A percentile compares a stretch with the other conserved stretches of the same genome.
phyloP scores from a whole-genome alignment of 2,888 invertebrate genomes.

The Ophion ellenae region DNA sequence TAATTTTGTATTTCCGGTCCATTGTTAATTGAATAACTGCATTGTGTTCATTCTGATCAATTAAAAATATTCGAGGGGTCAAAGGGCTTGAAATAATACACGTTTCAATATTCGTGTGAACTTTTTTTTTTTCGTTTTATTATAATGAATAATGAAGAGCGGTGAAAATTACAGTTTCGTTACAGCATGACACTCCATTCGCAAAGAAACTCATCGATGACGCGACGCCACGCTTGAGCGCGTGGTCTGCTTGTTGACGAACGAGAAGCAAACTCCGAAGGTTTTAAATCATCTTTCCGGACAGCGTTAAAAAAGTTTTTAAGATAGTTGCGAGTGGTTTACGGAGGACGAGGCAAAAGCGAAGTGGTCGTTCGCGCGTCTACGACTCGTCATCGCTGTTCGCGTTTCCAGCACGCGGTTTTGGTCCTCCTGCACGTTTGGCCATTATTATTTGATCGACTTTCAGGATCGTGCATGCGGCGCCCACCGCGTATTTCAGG shows the following conservation, averaged over 20 bases:
- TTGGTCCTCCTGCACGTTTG: conserved; percentile 97
- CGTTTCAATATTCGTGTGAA: conserved; percentile 30
- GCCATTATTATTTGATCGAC: conserved; percentile 99
- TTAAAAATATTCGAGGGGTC: neutral
- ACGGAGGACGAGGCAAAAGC: neutral
- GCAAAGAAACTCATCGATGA: conserved; percentile 37
- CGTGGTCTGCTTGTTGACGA: conserved; percentile 26
- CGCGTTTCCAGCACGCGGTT: conserved; percentile 88
- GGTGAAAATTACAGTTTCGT: conserved; percentile 48
- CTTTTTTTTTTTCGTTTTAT: conserved; percentile 57
- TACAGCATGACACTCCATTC: conserved; percentile 40
- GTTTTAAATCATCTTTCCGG: conserved; percentile 36
- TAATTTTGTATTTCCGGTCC: neutral
- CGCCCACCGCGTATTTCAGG: conserved; percentile 96
- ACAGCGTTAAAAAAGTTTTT: conserved; percentile 42
- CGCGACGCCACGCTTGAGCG: neutral
- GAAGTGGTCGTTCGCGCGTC: conserved; percentile 9
- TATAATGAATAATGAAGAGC: conserved; percentile 57
- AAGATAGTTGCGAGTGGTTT: conserved; percentile 27
- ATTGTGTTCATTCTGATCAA: neutral
- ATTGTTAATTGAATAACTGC: neutral
- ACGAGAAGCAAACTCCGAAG: conserved; percentile 29
- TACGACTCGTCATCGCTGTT: conserved; percentile 89
- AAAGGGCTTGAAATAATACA: neutral
- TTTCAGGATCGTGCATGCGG: conserved; percentile 95